Percentiles rank a stretch among this genome's conserved stretches.
Evolutionary conservation across 2,888 invertebrate species (phyloP).

Genomic region (Orthosia gothica): DNA sequence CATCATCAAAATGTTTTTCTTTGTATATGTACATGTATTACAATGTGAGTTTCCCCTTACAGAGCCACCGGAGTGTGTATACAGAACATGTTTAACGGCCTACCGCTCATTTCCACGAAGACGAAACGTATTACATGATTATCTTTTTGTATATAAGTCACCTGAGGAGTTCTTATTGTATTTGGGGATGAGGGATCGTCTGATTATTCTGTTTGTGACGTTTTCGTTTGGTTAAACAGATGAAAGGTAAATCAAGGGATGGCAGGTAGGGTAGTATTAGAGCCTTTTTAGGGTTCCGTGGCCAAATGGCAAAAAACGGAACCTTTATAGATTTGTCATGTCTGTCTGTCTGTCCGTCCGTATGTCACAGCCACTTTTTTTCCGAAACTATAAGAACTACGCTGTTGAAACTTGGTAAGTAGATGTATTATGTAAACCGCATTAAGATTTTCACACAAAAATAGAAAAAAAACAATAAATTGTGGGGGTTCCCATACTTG

Average conservation of each 20-base stretch:
- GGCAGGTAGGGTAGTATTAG: neutral
- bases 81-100: conserved; percentile 40
- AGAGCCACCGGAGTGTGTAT: conserved; percentile 28
- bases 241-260: neutral
- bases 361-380: too few relatives aligned
- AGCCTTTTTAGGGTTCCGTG: too few relatives aligned
- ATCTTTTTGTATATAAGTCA: conserved; percentile 45
- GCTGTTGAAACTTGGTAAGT: too few relatives aligned
- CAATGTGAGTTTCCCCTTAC: conserved; percentile 27
- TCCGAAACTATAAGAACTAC: too few relatives aligned
- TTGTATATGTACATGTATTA: neutral
- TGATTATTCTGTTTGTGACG: conserved; percentile 30
- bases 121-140: conserved; percentile 53
- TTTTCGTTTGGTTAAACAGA: conserved; percentile 4
- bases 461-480: too few relatives aligned
- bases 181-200: conserved; percentile 28
- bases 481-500: too few relatives aligned
- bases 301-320: too few relatives aligned
- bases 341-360: too few relatives aligned
- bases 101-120: conserved; percentile 53
- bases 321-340: too few relatives aligned
- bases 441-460: too few relatives aligned
- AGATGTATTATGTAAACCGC: too few relatives aligned
- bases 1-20: conserved; percentile 3
- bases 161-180: conserved; percentile 41